Evolutionary conservation across 2,113 vertebrate genomes (phyloP).

Genomic region (Gymnocephalus cernua): DNA sequence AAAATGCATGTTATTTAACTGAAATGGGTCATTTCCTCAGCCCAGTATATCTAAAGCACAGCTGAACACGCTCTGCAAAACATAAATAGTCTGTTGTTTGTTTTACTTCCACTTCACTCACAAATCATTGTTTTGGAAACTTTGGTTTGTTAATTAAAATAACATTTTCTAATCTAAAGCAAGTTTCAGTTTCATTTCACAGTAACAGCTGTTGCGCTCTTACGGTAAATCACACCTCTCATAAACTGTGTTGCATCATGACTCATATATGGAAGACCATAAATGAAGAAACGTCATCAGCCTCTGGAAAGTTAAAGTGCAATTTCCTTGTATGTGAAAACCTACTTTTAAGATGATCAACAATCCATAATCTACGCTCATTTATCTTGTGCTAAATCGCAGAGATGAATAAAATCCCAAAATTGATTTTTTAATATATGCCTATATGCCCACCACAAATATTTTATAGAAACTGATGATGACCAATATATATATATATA

Average conservation of each 20-base stretch:
- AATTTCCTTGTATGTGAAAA: too few relatives aligned
- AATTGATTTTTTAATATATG: too few relatives aligned
- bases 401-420: too few relatives aligned
- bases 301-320: too few relatives aligned
- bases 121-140: not conserved
- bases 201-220: not conserved
- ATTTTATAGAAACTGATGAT: too few relatives aligned
- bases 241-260: not conserved
- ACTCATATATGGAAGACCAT: not conserved
- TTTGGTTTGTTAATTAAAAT: too few relatives aligned
- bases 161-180: not conserved
- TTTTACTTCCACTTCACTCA: not conserved
- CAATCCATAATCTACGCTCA: too few relatives aligned
- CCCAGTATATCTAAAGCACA: not conserved
- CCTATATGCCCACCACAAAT: too few relatives aligned
- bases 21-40: not conserved
- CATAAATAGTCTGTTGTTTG: too few relatives aligned
- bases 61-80: not conserved
- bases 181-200: slow-evolving; percentile 12
- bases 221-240: not conserved
- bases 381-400: too few relatives aligned
- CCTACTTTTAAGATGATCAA: too few relatives aligned
- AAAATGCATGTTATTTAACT: not conserved
- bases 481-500: too few relatives aligned
- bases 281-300: not conserved